Base-by-base conservation (phyloP, 2,797 vertebrate species). In the Poeciliopsis turneri region DNA sequence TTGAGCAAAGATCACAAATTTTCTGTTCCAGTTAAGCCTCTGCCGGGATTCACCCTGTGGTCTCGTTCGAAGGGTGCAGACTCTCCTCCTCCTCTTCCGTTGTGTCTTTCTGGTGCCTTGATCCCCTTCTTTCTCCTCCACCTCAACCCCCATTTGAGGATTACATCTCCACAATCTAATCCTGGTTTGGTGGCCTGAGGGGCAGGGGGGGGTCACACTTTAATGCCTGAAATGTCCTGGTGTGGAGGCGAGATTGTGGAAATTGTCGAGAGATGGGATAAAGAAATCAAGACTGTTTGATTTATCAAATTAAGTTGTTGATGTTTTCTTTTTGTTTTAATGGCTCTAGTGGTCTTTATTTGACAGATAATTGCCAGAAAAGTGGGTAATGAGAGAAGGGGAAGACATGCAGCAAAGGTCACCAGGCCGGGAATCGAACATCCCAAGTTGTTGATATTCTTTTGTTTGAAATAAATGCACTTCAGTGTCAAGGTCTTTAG, bases 91-190 rank as follows among this genome's bases (percentile, higher is more conserved):
- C 69, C 92, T 89, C 93, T 92, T 94, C 91, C 84, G 84, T 72
- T 84, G 82, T 90, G 82, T 90, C 84, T 86, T 25, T 90, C 78
- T 80, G 77, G 59, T 79, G 81, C 84, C 82, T 90, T 93, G 88
- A 94, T 93, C 88, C 85, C 2, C 80, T 87, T 92, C 78, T 92
- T 82, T 18, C 49, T 73, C 76, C 73, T 74, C 86, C 80, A 36
- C 69, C 76, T 39, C 39, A 49, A 12, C 80, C 85, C 84, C 82
- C 88, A 88, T 87, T 91, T 89, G 77, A 86, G 87, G 93, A 93
- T 95, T 94, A 94, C 86, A 90, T 84, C 86, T 80, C 78, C 76
- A 73, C 81, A 81, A 73, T 86, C 83, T 91, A 92, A 93, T 92
- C 86, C 82, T 15, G 15, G 78, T 77, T 82, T 82, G 72, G 46